These are phyloP conservation scores for Drosophila colorata DNA, from an alignment of 2,888 invertebrate genomes.

Conservation along the genomic window DNA sequence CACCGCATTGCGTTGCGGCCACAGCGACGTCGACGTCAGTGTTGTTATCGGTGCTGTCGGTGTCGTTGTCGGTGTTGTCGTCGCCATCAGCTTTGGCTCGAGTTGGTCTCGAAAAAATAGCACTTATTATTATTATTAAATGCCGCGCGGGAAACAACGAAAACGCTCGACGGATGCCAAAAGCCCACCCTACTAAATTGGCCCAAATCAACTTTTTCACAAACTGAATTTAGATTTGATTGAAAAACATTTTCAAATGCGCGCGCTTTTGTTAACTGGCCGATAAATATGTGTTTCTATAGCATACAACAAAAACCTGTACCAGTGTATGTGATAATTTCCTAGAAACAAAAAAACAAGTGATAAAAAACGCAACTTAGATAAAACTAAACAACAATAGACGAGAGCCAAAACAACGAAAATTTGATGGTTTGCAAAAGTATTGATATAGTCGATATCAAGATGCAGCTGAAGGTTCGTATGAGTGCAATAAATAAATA, in stretches of 20 bases:
- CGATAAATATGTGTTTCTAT: slow-evolving; percentile 36
- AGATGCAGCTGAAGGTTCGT: slow-evolving; percentile 81
- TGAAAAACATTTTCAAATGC: slow-evolving; percentile 4
- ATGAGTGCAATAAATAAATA: neutral
- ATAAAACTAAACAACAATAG: slow-evolving; percentile 59
- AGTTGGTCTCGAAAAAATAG: slow-evolving; percentile 74
- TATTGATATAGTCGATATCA: slow-evolving; percentile 59
- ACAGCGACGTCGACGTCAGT: slow-evolving; percentile 48
- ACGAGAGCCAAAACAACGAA: slow-evolving; percentile 14
- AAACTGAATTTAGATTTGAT: slow-evolving; percentile 4
- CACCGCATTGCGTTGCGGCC: slow-evolving; percentile 76
- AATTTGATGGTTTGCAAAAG: slow-evolving; percentile 79
- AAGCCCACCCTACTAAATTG: slow-evolving; percentile 24
- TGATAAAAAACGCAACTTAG: slow-evolving; percentile 52
- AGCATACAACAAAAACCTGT: slow-evolving; percentile 15
- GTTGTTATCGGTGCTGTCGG: slow-evolving; percentile 19
- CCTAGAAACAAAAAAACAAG: slow-evolving; percentile 38
- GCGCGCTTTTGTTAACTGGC: slow-evolving; percentile 34
- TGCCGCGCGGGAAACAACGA: slow-evolving; percentile 69
- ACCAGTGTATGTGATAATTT: slow-evolving; percentile 67
- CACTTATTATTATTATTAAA: slow-evolving; percentile 75
- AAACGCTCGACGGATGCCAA: slow-evolving; percentile 60
- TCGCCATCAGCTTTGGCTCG: slow-evolving; percentile 60
- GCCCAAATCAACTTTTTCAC: slow-evolving; percentile 3
- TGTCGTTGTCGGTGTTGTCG: slow-evolving; percentile 52